These are phyloP conservation scores for Tetramorium parvispinum DNA, from an alignment of 1,140 invertebrate species.

Conservation along the genomic window DNA sequence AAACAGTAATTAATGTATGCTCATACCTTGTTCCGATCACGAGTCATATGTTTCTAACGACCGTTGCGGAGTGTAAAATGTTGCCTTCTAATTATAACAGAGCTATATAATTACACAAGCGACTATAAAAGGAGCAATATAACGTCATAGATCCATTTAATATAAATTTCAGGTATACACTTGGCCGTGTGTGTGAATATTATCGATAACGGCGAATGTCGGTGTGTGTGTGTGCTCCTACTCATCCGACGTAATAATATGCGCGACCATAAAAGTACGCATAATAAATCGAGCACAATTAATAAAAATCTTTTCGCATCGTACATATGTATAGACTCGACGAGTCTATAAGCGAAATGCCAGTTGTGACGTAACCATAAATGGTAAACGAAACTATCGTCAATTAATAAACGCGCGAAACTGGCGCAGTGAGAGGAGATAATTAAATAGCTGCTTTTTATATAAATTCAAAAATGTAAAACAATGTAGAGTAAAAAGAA, in stretches of 20 bases:
- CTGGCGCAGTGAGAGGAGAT: constrained; percentile 25
- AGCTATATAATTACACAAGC: constrained; percentile 66
- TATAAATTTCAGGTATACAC: constrained; percentile 65
- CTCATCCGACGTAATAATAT: constrained; percentile 55
- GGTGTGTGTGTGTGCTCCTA: constrained; percentile 23
- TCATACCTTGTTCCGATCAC: constrained; percentile 17
- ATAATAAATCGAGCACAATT: constrained; percentile 65
- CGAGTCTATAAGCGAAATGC: constrained; percentile 32
- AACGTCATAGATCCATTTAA: constrained; percentile 52
- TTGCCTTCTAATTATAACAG: constrained; percentile 74
- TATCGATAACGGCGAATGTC: constrained; percentile 51
- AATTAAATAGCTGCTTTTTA: constrained; percentile 2
- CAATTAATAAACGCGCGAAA: constrained; percentile 20
- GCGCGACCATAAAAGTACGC: constrained; percentile 42
- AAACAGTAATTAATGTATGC: constrained; percentile 47
- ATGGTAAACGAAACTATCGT: constrained; percentile 29
- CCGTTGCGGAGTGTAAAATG: constrained; percentile 36
- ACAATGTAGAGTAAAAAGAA: not conserved
- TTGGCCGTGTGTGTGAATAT: not conserved
- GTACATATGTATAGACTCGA: constrained; percentile 5
- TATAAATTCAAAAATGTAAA: not conserved
- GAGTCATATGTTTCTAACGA: constrained; percentile 58
- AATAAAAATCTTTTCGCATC: constrained; percentile 56
- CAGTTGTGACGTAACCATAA: constrained; percentile 19
- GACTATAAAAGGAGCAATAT: constrained; percentile 68